Base-by-base conservation (phyloP, 2,797 vertebrate species). In the Sebastes flavidus region DNA sequence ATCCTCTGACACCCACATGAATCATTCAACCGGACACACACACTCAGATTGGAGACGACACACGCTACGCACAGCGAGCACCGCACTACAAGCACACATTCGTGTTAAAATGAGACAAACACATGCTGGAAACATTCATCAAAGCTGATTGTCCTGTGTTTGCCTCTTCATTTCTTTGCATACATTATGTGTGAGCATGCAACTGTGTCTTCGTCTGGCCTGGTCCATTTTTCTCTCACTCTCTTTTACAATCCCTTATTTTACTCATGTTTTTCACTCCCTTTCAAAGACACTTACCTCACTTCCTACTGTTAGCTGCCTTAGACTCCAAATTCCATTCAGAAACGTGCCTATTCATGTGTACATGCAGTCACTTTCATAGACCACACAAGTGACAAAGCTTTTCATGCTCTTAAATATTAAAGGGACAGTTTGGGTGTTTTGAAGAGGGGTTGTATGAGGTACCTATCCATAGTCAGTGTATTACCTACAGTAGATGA, bases 121-220 rank as follows among this genome's bases (percentile, higher is more conserved):
- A 67, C 55, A 59, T 87, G 71, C 32, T 66, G 73, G 81, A 85
- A 86, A 83, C 65, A 34, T 38, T 38, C 54, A 77, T 84, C 42
- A 78, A 58, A 65, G 81, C 66, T 77, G 69, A 80, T 72, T 67
- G 55, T 83, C 70, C 68, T 42, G 25, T 69, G 61, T 24, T 38
- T n/a, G n/a, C 22, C 12, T 11, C n/a, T 80, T 54, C 9, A 63
- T 63, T 60, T 77, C 25, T 18, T 30, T 34, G n/a, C 34, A 8
- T 14, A 59, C 16, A 30, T 3, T 32, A 8, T 29, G 25, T 8
- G 18, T 42, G 38, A 42, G 38, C 14, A 42, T 1, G 14, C 38
- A 42, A 42, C 60, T 55, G 29, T 66, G 25, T 49, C 22, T 14
- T 22, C 4, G 2, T 42, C 2, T 30, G 54, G 7, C 24, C 24